Percentiles rank a stretch among this genome's conserved stretches.
Conservation (phyloP, 2,113 vertebrate species). For the Riparia riparia region DNA sequence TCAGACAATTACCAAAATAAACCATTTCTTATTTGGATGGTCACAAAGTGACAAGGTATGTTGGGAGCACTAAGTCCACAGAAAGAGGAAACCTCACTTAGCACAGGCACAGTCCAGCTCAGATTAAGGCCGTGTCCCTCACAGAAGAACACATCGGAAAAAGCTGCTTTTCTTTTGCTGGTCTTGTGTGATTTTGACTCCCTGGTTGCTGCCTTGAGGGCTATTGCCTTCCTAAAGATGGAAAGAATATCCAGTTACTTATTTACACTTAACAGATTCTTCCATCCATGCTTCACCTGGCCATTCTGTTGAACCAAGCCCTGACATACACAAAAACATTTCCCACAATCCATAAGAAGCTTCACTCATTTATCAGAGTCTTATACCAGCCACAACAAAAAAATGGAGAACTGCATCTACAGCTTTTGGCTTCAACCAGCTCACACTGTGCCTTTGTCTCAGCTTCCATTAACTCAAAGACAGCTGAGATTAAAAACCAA, state of each 20-base stretch:
- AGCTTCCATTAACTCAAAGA: background rate
- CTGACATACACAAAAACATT: fast-evolving
- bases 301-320: background rate
- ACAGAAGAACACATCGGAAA: constrained; percentile 94
- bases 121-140: constrained; percentile 79
- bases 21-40: constrained; percentile 64
- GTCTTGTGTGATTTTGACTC: constrained; percentile 92
- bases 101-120: constrained; percentile 84
- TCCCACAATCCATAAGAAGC: fast-evolving
- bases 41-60: constrained; percentile 15
- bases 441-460: background rate
- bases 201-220: constrained; percentile 90
- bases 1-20: constrained; percentile 73
- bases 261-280: background rate
- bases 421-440: background rate
- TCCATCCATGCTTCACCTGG: background rate
- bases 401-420: background rate
- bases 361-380: background rate
- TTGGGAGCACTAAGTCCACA: constrained; percentile 41
- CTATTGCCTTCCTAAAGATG: constrained; percentile 90
- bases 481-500: background rate
- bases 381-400: fast-evolving
- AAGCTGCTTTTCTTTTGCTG: constrained; percentile 96
- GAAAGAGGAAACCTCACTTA: constrained; percentile 44
- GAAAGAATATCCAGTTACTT: constrained; percentile 24